These are phyloP conservation scores for Drosophila melanocephala DNA, from an alignment of 2,888 invertebrate species.

Conservation along the genomic window DNA sequence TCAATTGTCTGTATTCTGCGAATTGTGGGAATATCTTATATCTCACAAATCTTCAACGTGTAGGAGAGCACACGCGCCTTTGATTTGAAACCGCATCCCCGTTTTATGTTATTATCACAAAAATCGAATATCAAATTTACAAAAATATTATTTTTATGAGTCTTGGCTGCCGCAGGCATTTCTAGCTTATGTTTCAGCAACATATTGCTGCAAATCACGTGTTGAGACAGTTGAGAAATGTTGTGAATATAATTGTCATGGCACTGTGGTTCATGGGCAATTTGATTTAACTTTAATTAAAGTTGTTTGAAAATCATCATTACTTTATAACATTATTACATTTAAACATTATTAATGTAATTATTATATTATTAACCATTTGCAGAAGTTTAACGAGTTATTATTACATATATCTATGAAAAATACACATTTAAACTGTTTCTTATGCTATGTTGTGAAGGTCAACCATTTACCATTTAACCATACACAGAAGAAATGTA, in stretches of 20 bases:
- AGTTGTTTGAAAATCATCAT: background rate
- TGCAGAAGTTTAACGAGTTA: background rate
- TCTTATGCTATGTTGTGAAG: background rate
- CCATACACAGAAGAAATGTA: background rate
- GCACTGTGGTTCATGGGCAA: slow-evolving; percentile 7
- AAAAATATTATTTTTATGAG: background rate
- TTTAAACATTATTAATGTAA: background rate
- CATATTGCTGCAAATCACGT: slow-evolving; percentile 12
- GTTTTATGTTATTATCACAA: background rate
- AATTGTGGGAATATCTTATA: too few species aligned
- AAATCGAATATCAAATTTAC: background rate
- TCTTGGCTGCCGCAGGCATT: background rate
- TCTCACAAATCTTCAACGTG: background rate
- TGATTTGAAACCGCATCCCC: background rate
- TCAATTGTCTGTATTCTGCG: background rate
- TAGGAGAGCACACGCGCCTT: background rate
- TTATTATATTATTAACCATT: background rate
- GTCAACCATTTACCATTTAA: background rate
- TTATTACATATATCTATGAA: background rate
- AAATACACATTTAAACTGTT: background rate
- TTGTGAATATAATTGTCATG: background rate
- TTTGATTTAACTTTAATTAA: background rate
- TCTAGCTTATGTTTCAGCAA: slow-evolving; percentile 8
- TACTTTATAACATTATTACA: background rate
- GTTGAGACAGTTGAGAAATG: background rate